Conservation (phyloP, 1,140 invertebrate species). For the Drosophila kohkoa region DNA sequence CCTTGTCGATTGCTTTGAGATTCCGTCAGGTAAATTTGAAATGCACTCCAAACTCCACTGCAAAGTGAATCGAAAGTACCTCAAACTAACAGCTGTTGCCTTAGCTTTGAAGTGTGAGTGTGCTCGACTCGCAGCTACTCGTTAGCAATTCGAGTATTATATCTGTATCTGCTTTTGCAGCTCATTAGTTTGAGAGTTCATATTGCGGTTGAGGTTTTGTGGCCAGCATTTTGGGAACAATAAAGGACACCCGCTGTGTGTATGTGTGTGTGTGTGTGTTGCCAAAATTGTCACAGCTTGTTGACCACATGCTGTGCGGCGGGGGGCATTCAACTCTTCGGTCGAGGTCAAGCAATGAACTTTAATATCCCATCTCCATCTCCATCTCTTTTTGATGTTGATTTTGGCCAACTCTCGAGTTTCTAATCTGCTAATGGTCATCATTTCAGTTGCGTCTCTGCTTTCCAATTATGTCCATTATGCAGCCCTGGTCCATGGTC, state of each 20-base stretch:
- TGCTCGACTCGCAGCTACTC: background rate
- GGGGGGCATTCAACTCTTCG: conserved; percentile 18
- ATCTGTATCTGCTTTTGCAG: conserved; percentile 24
- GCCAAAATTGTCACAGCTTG: conserved; percentile 65
- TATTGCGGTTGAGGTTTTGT: conserved; percentile 52
- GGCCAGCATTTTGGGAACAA: conserved; percentile 57
- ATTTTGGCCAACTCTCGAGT: conserved; percentile 18
- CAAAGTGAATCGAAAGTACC: conserved; percentile 31
- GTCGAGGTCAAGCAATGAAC: conserved; percentile 16
- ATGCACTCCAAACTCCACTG: conserved; percentile 40
- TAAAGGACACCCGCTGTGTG: conserved; percentile 58
- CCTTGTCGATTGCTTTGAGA: conserved; percentile 42
- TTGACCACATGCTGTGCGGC: conserved; percentile 57
- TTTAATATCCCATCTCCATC: conserved; percentile 6
- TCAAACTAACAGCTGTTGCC: conserved; percentile 22
- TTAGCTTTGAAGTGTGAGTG: background rate
- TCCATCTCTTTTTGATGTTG: conserved; percentile 42
- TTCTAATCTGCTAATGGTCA: conserved; percentile 75
- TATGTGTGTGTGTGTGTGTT: conserved; percentile 14
- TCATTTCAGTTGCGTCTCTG: conserved; percentile 24
- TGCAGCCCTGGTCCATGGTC: conserved; percentile 1
- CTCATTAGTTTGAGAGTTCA: conserved; percentile 63
- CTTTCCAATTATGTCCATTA: conserved; percentile 50
- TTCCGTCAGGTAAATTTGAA: conserved; percentile 49
- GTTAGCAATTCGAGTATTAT: conserved; percentile 12